Evolutionary conservation across 2,888 invertebrate species (phyloP), one percentile per base, ranked within the genome.

Genomic region (Phasia obesa): DNA sequence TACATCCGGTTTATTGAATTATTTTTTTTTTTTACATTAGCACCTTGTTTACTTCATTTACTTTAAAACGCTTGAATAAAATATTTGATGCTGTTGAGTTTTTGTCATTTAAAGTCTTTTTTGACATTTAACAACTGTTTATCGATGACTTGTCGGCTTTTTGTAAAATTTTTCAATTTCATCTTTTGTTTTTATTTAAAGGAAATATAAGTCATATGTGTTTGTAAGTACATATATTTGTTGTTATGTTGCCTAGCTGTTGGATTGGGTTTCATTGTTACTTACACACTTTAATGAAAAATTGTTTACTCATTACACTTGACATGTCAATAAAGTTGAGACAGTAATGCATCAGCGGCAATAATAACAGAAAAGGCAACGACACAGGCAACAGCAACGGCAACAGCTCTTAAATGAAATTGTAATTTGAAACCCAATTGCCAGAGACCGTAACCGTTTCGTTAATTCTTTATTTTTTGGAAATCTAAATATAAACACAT

Each of bases 301-400:
- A 71, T 70, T 83, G 79, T 79, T 83, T 75, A 83, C 59, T 71
- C 75, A 79, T 67, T 79, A 67, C 75, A 79, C 83, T 79, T 76
- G 79, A 83, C 76, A 83, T 76, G 83, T 83, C 75, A 75, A 79
- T 71, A 76, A 62, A 76, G 71, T 31, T 67, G 67, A 25, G 60
- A 69, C 60, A 62, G 59, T 51, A 78, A 64, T 57, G 70, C 70
- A 49, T 55, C 51, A 49, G 35, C 13, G 62, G 31, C 42, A 51
- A 7, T 25, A 27, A 15, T 9, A 42, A n/a, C n/a, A n/a, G n/a
- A n/a, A n/a, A n/a, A n/a, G n/a, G n/a, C n/a, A n/a, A n/a, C n/a
- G n/a, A n/a, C n/a, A n/a, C n/a, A n/a, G n/a, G 27, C 55, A 35
- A 4, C 49, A 47, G 35, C 59, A 31, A 4, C 2, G 9, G 6